Percentiles rank a stretch among this genome's conserved stretches.
phyloP scores from a whole-genome alignment of 2,797 vertebrate species.

The Apogon talboti region DNA sequence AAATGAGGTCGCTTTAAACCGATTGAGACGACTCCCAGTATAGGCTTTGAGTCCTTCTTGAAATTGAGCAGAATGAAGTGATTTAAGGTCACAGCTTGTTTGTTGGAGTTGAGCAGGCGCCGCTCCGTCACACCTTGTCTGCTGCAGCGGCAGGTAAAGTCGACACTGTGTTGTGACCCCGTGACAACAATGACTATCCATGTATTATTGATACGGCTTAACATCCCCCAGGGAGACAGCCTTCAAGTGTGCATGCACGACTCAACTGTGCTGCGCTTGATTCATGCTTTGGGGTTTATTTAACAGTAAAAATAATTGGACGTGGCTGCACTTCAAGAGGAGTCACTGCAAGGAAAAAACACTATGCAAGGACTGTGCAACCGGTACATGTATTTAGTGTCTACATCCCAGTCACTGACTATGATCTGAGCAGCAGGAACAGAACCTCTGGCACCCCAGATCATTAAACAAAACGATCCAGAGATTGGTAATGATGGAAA shows the following conservation, averaged over 20 bases:
- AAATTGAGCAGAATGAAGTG: conserved; percentile 32
- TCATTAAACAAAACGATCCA: conserved; percentile 7
- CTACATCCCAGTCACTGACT: neutral
- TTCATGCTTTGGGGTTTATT: no score
- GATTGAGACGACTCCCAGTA: neutral
- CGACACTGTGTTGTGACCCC: conserved; percentile 5
- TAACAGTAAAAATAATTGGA: no score
- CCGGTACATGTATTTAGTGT: no score
- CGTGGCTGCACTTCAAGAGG: no score
- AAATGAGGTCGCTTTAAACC: conserved; percentile 5
- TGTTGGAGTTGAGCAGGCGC: conserved; percentile 20
- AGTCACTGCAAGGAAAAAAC: no score
- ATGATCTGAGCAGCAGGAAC: neutral
- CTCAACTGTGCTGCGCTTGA: no score
- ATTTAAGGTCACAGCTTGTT: conserved; percentile 62
- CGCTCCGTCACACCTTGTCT: conserved; percentile 45
- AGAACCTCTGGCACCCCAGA: conserved; percentile 16
- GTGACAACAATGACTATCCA: neutral
- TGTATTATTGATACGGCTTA: conserved; percentile 1
- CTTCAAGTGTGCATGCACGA: no score
- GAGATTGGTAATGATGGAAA: conserved; percentile 2
- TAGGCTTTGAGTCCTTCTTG: conserved; percentile 16
- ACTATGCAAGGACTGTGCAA: no score
- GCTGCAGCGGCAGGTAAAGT: conserved; percentile 55
- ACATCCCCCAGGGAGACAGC: neutral